Evolutionary conservation across 1,140 invertebrate genomes (phyloP).

Genomic region (Apis mellifera): DNA sequence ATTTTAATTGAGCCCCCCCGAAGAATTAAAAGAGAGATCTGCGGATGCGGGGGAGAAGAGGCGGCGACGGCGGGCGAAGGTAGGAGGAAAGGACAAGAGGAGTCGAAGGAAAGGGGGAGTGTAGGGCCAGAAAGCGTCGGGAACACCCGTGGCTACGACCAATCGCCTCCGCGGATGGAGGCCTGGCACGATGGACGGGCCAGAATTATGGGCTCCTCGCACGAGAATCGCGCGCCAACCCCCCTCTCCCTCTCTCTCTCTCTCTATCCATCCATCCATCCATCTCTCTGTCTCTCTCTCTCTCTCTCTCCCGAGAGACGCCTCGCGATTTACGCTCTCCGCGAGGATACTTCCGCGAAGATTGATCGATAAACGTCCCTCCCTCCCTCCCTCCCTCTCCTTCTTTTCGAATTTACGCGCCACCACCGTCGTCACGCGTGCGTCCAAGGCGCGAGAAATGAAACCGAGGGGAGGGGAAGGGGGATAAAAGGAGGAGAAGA

Average conservation of each 20-base stretch:
- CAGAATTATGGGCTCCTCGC: slow-evolving; percentile 70
- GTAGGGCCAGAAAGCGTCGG: slow-evolving; percentile 52
- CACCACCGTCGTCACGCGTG: not conserved
- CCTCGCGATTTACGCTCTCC: slow-evolving; percentile 57
- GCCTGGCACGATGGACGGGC: slow-evolving; percentile 57
- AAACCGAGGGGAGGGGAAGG: too few relatives aligned
- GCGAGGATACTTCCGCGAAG: slow-evolving; percentile 52
- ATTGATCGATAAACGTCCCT: slow-evolving; percentile 56
- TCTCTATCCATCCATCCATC: too few relatives aligned
- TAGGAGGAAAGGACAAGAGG: slow-evolving; percentile 43
- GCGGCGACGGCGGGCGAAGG: slow-evolving; percentile 16
- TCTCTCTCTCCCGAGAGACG: not conserved
- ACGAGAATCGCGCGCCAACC: slow-evolving; percentile 53
- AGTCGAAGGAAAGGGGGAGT: slow-evolving; percentile 38
- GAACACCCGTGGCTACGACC: slow-evolving; percentile 68
- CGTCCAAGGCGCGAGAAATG: not conserved
- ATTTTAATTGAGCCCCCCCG: slow-evolving; percentile 77
- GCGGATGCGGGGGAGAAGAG: slow-evolving; percentile 35
- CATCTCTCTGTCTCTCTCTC: too few relatives aligned
- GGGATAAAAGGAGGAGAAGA: too few relatives aligned
- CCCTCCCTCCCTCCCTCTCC: not conserved
- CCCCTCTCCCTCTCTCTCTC: too few relatives aligned
- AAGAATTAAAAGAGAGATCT: slow-evolving; percentile 68
- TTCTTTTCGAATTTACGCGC: not conserved
- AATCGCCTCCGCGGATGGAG: slow-evolving; percentile 67